Base-by-base conservation (phyloP, 2,113 vertebrate genomes). In the Paracanthobrama guichenoti region DNA sequence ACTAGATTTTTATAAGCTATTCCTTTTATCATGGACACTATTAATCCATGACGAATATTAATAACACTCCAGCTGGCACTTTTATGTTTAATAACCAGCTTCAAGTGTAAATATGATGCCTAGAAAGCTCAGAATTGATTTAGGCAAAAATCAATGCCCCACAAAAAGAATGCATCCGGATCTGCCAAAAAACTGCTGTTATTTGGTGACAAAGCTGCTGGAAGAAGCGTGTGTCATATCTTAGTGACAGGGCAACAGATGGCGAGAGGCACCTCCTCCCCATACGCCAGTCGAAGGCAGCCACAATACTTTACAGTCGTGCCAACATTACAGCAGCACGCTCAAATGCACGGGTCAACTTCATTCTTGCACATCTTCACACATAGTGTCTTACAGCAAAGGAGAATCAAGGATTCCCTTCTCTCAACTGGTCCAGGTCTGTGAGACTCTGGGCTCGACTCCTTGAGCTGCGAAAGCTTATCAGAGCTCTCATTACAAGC, bases 241-340 rank as follows among this genome's bases (percentile, higher is more conserved):
- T 55, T 60, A 62, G 77, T 86, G 85, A 86, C 85, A 92, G 89
- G 88, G 85, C 88, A 88, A 92, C 94, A 94, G 94, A 94, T 94
- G 94, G 94, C 88, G 89, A 88, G 86, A 91, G 88, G 86, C 88
- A 91, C 91, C 91, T 93, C 88, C 91, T 90, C 90, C 91, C 92
- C 90, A 88, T 90, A 92, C 83, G 90, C 80, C 82, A 90, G 88
- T 44, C 48, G 67, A 88, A 82, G 88, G 85, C 86, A 88, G 88
- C 84, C 84, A 89, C 88, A 88, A 81, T 88, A 91, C 85, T 89
- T 89, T 86, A 46, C 86, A 86, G 86, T 77, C 92, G 89, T 92
- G 93, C 93, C 92, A 92, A 84, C 89, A 77, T 46, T 81, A 79
- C 86, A 86, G 79, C 84, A 85, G 84, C 91, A 92, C 90, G 92